Conservation (phyloP, 2,797 vertebrate species). For the Pelodytes ibericus region DNA sequence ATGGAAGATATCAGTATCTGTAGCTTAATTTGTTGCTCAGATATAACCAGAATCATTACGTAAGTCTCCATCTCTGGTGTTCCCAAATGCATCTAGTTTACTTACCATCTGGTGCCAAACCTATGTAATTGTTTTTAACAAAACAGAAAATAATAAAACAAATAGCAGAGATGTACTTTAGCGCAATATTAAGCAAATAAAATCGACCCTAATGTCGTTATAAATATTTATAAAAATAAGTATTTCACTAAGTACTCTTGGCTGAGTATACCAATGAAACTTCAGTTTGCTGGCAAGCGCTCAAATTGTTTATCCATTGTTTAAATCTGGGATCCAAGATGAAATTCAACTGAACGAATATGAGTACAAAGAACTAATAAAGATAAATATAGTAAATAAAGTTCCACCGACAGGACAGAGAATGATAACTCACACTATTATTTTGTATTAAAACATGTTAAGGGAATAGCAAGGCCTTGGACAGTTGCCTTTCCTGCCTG, state of each 20-base stretch:
- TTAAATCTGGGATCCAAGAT: conserved; percentile 15
- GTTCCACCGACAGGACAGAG: neutral
- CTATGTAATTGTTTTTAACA: neutral
- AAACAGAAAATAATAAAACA: neutral
- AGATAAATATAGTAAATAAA: neutral
- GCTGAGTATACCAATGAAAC: neutral
- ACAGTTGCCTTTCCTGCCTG: too few species aligned
- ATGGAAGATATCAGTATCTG: too few species aligned
- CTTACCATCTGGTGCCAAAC: neutral
- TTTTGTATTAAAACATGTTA: neutral
- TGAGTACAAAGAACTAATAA: neutral
- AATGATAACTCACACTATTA: neutral
- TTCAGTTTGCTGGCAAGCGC: conserved; percentile 10
- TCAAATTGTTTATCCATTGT: neutral
- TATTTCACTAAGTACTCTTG: conserved; percentile 35
- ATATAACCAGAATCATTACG: too few species aligned
- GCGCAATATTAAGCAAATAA: conserved; percentile 11
- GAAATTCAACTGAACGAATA: conserved; percentile 15
- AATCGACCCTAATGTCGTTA: conserved; percentile 1
- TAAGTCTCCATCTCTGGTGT: too few species aligned
- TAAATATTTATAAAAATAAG: too few species aligned
- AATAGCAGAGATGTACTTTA: neutral
- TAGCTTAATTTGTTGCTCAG: too few species aligned
- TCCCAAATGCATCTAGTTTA: neutral
- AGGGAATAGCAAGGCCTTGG: too few species aligned